phyloP scores from a whole-genome alignment of 2,797 vertebrate species.

The Cetoscarus ocellatus region DNA sequence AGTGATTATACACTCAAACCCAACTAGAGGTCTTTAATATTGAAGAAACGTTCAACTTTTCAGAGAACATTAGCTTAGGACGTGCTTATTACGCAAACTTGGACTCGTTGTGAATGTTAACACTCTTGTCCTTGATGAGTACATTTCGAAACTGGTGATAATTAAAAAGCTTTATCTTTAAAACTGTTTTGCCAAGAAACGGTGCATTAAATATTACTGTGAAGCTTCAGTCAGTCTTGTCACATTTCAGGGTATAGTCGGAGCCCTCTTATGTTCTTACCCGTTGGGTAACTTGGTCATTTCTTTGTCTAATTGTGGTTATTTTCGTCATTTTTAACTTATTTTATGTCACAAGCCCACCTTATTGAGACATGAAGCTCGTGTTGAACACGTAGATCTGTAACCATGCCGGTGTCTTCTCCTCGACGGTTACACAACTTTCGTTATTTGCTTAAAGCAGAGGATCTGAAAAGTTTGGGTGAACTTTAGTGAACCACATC shows the following conservation, averaged over 20 bases:
- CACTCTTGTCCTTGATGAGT: neutral
- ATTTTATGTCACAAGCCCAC: too few relatives aligned
- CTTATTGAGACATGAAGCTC: accelerated
- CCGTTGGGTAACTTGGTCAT: neutral
- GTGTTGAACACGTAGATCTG: neutral
- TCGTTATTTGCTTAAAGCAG: conserved; percentile 4
- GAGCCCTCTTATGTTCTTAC: neutral
- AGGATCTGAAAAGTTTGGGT: neutral
- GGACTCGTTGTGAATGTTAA: neutral
- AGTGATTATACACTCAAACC: neutral
- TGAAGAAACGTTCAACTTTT: neutral
- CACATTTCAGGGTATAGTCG: conserved; percentile 43
- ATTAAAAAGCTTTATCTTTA: accelerated
- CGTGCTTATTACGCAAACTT: conserved; percentile 48
- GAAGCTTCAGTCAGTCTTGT: neutral
- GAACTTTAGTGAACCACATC: conserved; percentile 15
- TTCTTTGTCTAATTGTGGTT: neutral
- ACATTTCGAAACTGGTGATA: neutral
- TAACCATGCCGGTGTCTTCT: neutral
- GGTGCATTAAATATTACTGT: accelerated
- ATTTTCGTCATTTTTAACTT: too few relatives aligned
- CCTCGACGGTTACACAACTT: conserved; percentile 15
- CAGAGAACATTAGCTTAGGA: conserved; percentile 5
- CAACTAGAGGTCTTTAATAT: neutral
- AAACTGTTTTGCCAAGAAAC: too few relatives aligned